Evolutionary conservation across 2,888 invertebrate species (phyloP).

Genomic region (Fabriciana adippe): DNA sequence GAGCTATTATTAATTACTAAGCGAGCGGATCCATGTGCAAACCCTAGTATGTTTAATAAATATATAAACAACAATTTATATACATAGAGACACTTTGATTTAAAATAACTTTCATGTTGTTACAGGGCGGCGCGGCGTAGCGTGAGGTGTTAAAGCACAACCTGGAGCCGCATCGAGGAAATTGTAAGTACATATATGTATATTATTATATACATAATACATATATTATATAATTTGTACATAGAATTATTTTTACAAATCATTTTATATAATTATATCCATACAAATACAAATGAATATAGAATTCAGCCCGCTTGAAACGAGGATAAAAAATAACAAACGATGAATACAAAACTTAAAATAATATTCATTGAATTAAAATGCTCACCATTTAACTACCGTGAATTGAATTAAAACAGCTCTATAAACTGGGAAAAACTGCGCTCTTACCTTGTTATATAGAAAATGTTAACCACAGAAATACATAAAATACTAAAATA

Average conservation of each 20-base stretch:
- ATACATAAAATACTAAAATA: background rate
- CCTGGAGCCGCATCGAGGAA: slow-evolving; percentile 72
- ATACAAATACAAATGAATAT: too few relatives aligned
- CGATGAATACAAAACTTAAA: background rate
- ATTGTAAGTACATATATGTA: slow-evolving; percentile 57
- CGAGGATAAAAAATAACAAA: too few relatives aligned
- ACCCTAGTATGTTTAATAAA: too few relatives aligned
- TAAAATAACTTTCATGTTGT: slow-evolving; percentile 47
- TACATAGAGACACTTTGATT: too few relatives aligned
- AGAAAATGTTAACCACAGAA: background rate
- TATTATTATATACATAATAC: background rate
- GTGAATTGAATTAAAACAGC: background rate
- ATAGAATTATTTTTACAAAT: too few relatives aligned
- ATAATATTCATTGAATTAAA: background rate
- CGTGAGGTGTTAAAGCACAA: slow-evolving; percentile 63
- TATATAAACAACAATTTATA: too few relatives aligned
- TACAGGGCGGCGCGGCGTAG: slow-evolving; percentile 70
- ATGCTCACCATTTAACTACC: background rate
- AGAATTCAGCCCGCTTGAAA: too few relatives aligned
- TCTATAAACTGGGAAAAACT: background rate
- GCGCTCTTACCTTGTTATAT: background rate
- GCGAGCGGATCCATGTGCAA: too few relatives aligned
- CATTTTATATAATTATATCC: too few relatives aligned
- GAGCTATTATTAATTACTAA: too few relatives aligned
- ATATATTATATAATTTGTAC: background rate